Conservation (phyloP, 2,888 invertebrate genomes). For the Agriopis marginaria region DNA sequence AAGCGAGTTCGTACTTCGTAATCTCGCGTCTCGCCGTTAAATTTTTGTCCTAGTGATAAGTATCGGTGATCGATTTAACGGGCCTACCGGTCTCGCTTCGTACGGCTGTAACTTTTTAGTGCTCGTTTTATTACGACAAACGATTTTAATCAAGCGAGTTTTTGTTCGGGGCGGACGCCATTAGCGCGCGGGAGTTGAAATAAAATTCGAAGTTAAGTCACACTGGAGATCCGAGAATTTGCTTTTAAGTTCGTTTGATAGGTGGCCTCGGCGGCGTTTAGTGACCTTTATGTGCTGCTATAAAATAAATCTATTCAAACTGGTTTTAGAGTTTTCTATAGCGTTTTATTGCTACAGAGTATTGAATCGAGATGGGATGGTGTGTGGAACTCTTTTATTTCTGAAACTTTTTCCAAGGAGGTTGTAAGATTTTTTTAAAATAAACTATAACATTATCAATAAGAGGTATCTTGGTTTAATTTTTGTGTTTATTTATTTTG, state of each 20-base stretch:
- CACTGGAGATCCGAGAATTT: conserved; percentile 76
- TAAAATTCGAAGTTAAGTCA: conserved; percentile 80
- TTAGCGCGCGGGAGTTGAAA: conserved; percentile 76
- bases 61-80: conserved; percentile 84
- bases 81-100: conserved; percentile 74
- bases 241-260: conserved; percentile 79
- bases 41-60: conserved; percentile 80
- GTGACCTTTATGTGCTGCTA: conserved; percentile 47
- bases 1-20: conserved; percentile 47
- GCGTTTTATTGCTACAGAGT: conserved; percentile 31
- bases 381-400: neutral
- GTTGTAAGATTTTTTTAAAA: too few species aligned
- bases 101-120: conserved; percentile 85
- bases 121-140: conserved; percentile 85
- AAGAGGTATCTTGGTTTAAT: too few species aligned
- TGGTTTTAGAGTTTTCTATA: conserved; percentile 45
- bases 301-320: conserved; percentile 52
- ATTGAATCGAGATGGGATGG: conserved; percentile 4
- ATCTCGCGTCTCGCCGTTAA: conserved; percentile 67
- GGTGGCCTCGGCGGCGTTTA: conserved; percentile 58
- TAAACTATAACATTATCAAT: too few species aligned
- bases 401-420: too few species aligned
- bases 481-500: too few species aligned
- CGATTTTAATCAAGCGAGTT: conserved; percentile 86
- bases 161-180: conserved; percentile 79